Evolutionary conservation across 2,888 invertebrate species (phyloP), one percentile per base, ranked within the genome.

Genomic region (Malthinus seriepunctatus): DNA sequence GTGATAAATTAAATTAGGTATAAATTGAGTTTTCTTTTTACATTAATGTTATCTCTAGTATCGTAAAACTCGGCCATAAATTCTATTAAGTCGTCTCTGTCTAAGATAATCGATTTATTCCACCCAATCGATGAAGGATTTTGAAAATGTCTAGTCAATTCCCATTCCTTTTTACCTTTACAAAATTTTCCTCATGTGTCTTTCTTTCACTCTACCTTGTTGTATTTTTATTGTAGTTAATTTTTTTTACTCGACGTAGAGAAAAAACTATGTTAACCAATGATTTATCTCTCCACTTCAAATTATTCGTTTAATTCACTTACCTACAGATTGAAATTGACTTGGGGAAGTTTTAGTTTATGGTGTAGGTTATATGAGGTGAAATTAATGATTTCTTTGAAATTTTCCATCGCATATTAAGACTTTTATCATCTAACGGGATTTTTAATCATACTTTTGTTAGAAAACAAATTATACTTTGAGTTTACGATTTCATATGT

Each of bases 21-120:
- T 14, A 15, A 42, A 42, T 42, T 23, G 10, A 9, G 23, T 42
- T 42, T 15, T 14, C 23, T 23, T 42, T 42, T 42, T 15, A 42
- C 23, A 42, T 42, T 42, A 42, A 42, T 23, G 14, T 15, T 15
- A 23, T 14, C 14, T 42, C 12, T 42, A 12, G 48, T 52, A 39
- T 52, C 31, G 37, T 32, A 51, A 56, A 56, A 50, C 51, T 56
- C 39, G 35, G 9, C 39, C 37, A 45, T 52, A 57, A 57, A 57
- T 57, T 52, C 57, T 42, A 57, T 57, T 57, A 57, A 57, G 48
- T 52, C 35, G 23, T 39, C 32, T 47, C 52, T 52, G 57, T 57
- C 57, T 52, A 54, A 42, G 50, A 54, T 61, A 57, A 56, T 57
- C 56, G 51, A 57, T 57, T 56, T 52, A 60, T 50, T 60, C 39